Evolutionary conservation across 2,797 vertebrate species (phyloP).

Genomic region (Garrulus glandarius): DNA sequence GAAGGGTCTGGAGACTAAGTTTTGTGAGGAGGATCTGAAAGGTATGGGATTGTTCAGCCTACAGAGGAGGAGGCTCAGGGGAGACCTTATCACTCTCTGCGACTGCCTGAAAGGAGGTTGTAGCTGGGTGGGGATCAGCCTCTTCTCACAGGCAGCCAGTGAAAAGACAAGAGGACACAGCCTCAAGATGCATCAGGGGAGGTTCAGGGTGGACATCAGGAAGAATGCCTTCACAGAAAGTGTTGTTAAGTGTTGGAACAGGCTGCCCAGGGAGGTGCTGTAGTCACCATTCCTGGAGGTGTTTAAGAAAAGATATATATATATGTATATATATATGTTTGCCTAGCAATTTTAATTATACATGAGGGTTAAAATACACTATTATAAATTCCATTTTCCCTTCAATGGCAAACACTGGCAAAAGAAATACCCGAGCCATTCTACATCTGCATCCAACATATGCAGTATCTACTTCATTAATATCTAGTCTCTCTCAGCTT

Average conservation of each 20-base stretch:
- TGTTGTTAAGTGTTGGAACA: neutral
- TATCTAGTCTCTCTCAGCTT: neutral
- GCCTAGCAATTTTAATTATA: neutral
- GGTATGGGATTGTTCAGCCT: neutral
- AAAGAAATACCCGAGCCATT: neutral
- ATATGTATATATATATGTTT: neutral
- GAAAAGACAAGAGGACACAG: neutral
- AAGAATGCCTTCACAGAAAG: neutral
- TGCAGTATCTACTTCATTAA: neutral
- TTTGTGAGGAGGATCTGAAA: neutral
- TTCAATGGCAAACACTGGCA: neutral
- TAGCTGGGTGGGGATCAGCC: rapidly evolving
- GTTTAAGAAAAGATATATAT: neutral
- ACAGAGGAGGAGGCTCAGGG: neutral
- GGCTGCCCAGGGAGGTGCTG: neutral
- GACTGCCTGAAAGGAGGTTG: neutral
- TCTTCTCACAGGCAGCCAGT: neutral
- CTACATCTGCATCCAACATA: neutral
- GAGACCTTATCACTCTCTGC: neutral
- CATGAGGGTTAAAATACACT: neutral
- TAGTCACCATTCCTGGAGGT: neutral
- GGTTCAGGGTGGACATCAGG: neutral
- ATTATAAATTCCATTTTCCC: neutral
- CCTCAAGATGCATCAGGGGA: neutral
- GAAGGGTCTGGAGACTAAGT: neutral